Base-by-base conservation (phyloP, 2,797 vertebrate species). In the Aythya fuligula region DNA sequence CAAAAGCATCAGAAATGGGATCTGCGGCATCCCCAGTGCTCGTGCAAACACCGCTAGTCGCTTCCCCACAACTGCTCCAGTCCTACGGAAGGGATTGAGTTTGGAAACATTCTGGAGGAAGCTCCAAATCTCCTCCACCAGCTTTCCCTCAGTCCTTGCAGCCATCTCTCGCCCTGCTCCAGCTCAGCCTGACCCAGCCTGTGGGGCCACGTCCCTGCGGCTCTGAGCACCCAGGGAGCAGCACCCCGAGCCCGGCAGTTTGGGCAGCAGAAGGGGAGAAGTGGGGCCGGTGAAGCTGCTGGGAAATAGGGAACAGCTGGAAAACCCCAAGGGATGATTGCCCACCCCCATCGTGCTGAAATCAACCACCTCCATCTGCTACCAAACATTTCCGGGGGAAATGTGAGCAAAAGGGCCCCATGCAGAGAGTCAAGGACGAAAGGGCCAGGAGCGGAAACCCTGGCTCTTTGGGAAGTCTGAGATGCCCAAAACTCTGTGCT, bases 381-480 rank as follows among this genome's bases (percentile, higher is more conserved):
- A 5, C 19, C 0, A 36, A 57, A 47, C 1, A 0, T 54, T 36
- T n/a, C 69, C 28, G 2, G 18, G 65, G 34, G 34, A 72, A 65
- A 45, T 11, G 9, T 0, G 72, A 81, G 64, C 21, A 14, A 34
- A 75, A 32, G 8, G 0, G 28, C 20, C 14, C 39, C 34, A 19
- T 3, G 57, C 25, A n/a, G 54, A 0, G 6, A 15, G 20, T 5
- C 5, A 6, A 0, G 4, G 73, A 41, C 20, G 1, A 0, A 51
- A 62, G 25, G 51, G 51, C 27, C 1, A 1, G 21, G 32, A 74
- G 20, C 2, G 4, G 49, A 13, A 25, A 13, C 3, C 19, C 36
- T 13, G 22, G 38, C 30, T 56, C 14, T 8, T 5, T 3, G 8
- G 8, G 32, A 39, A 16, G 51, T 15, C 11, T 2, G 11, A 39